Evolutionary conservation across 92 coral and sea anemone species (phyloP).

Genomic region (Hydrozoanthus gracilis): DNA sequence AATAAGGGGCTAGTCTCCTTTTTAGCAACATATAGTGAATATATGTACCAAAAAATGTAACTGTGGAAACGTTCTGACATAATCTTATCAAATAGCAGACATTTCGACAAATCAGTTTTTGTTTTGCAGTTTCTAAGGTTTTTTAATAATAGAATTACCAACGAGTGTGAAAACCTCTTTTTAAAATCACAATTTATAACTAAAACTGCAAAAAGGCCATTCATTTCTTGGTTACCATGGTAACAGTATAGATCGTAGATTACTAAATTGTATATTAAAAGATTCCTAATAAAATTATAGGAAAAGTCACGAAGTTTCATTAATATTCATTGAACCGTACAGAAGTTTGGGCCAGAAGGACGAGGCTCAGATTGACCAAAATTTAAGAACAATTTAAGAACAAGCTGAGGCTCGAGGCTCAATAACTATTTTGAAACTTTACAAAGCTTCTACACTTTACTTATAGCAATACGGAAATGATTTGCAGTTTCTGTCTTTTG

Average conservation of each 20-base stretch:
- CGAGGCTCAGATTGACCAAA: no score
- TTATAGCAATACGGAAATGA: no score
- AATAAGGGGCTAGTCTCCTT: conserved; percentile 43
- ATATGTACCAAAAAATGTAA: conserved; percentile 45
- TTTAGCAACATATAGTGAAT: conserved; percentile 44
- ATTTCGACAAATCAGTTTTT: conserved; percentile 6
- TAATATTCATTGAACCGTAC: no score
- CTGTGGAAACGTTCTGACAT: conserved; percentile 35
- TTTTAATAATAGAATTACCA: conserved; percentile 8
- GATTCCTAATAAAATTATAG: conserved; percentile 13
- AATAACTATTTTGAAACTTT: no score
- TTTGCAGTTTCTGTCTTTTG: no score
- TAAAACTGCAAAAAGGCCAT: neutral
- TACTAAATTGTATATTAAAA: conserved; percentile 18
- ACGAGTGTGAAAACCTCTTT: neutral
- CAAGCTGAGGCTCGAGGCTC: no score
- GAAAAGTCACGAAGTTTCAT: conserved; percentile 10
- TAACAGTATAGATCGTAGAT: conserved; percentile 10
- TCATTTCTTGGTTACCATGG: conserved; percentile 1
- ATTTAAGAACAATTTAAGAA: no score
- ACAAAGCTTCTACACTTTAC: no score
- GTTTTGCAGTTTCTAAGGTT: conserved; percentile 3
- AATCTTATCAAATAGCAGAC: conserved; percentile 11
- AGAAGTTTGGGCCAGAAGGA: no score
- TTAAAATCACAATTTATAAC: neutral